These are phyloP conservation scores for Prosopocoilus inquinatus DNA, from an alignment of 2,888 invertebrate genomes.

Conservation along the genomic window DNA sequence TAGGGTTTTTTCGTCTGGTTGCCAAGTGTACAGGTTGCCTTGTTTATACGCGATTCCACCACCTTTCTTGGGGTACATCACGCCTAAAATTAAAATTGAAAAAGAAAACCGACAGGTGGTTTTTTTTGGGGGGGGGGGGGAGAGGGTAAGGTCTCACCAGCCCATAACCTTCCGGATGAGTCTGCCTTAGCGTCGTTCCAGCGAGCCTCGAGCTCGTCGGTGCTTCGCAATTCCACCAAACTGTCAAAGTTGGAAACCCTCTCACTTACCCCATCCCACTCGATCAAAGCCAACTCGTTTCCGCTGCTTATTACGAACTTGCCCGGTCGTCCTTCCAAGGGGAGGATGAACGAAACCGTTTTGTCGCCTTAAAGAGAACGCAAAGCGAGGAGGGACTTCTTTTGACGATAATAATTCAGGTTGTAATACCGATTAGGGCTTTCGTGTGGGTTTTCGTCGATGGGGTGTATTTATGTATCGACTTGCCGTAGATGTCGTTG, in stretches of 20 bases:
- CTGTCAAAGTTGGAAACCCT: conserved; percentile 52
- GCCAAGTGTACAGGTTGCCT: conserved; percentile 18
- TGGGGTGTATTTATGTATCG: conserved; percentile 56
- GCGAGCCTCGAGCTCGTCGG: conserved; percentile 49
- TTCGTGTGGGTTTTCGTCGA: conserved; percentile 52
- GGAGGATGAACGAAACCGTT: conserved; percentile 57
- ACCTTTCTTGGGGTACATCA: conserved; percentile 19
- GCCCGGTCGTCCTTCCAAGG: conserved; percentile 57
- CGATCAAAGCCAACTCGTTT: conserved; percentile 56
- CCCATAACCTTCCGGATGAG: conserved; percentile 69
- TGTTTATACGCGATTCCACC: conserved; percentile 8
- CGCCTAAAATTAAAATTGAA: conserved; percentile 13
- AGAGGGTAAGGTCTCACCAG: conserved; percentile 52
- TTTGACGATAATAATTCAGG: conserved; percentile 19
- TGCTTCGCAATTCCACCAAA: conserved; percentile 60
- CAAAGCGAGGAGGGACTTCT: not conserved
- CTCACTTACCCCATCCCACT: conserved; percentile 61
- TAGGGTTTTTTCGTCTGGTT: not conserved
- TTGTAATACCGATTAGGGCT: conserved; percentile 54
- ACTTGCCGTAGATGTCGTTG: conserved; percentile 61
- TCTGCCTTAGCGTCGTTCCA: conserved; percentile 77
- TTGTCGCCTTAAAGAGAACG: conserved; percentile 19
- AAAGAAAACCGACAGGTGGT: not conserved
- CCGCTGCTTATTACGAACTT: conserved; percentile 63
- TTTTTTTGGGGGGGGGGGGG: not conserved